Conservation (phyloP, 2,888 invertebrate species). For the Dynastes grantii region DNA sequence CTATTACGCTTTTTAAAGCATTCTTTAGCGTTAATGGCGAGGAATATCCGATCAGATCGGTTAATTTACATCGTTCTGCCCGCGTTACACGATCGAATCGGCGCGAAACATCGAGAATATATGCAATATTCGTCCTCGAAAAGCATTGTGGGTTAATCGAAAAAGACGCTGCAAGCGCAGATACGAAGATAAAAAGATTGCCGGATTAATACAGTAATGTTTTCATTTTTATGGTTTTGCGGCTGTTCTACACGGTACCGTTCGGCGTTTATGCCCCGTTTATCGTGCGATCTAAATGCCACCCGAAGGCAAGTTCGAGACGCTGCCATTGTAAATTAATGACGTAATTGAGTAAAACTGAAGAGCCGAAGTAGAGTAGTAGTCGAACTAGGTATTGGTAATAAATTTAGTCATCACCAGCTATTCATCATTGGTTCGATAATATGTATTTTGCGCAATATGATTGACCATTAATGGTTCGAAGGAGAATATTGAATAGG, state of each 20-base stretch:
- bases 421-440: not conserved
- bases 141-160: constrained; percentile 12
- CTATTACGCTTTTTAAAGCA: constrained; percentile 26
- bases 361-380: constrained; percentile 7
- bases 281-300: constrained; percentile 16
- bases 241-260: constrained; percentile 21
- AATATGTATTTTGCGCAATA: not conserved
- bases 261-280: not conserved
- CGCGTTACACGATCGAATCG: constrained; percentile 16
- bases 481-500: too few relatives aligned
- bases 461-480: too few relatives aligned
- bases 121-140: not conserved
- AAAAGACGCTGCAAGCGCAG: not conserved
- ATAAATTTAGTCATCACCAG: constrained; percentile 3
- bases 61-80: constrained; percentile 15
- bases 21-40: constrained; percentile 20
- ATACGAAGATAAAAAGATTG: constrained; percentile 7
- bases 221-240: constrained; percentile 30
- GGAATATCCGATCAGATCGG: constrained; percentile 7
- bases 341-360: constrained; percentile 4
- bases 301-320: not conserved
- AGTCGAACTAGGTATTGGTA: not conserved
- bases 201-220: constrained; percentile 27
- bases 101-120: constrained; percentile 12
- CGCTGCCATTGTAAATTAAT: constrained; percentile 5